phyloP scores from a whole-genome alignment of 2,113 vertebrate genomes.

The Taxidea taxus region DNA sequence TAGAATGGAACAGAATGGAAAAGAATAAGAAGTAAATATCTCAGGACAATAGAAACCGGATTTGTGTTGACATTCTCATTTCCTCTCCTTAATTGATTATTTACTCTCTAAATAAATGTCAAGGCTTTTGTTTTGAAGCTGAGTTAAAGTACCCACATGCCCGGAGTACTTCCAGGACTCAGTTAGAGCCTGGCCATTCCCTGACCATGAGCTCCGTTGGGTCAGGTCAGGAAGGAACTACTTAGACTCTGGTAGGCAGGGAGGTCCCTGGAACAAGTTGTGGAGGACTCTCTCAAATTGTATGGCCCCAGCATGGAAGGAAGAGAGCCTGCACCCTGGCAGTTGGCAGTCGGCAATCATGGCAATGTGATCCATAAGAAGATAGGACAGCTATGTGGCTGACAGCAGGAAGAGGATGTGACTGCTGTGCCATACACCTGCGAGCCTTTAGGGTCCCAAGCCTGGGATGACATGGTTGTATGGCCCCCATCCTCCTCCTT shows the following conservation, averaged over 20 bases:
- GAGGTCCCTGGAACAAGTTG: neutral
- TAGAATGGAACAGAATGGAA: neutral
- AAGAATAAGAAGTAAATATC: neutral
- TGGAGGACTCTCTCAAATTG: neutral
- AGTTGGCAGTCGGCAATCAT: too few relatives aligned
- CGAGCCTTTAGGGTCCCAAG: neutral
- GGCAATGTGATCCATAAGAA: neutral
- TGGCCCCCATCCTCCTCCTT: neutral
- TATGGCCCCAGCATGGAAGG: too few relatives aligned
- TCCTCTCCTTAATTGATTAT: neutral
- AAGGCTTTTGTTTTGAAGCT: neutral
- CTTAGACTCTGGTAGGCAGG: too few relatives aligned
- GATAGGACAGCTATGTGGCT: neutral
- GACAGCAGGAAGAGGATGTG: neutral
- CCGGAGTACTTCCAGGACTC: neutral
- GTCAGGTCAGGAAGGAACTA: neutral
- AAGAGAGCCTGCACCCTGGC: neutral
- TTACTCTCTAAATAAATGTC: neutral
- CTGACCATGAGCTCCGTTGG: neutral
- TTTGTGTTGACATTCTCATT: neutral
- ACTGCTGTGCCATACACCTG: neutral
- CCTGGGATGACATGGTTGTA: rapidly evolving
- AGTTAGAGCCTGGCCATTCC: neutral
- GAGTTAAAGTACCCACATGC: neutral
- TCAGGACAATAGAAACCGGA: neutral